Percentiles rank a stretch among this genome's conserved stretches.
These are phyloP conservation scores for Meloidogyne hapla DNA, from an alignment of 1,140 invertebrate species.

Conservation along the genomic window DNA sequence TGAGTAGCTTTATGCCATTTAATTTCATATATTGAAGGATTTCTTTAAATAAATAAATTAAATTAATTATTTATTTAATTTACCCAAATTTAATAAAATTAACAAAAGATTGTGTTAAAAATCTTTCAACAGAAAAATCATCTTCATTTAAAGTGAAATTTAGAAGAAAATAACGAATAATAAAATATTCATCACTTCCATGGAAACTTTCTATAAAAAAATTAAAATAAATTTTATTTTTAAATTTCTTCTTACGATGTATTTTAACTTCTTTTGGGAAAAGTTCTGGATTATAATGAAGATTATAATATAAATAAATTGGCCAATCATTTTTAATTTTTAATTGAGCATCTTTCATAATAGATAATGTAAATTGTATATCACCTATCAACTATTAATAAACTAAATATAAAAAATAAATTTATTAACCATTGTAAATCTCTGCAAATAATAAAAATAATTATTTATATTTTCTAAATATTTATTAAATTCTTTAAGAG, in stretches of 20 bases:
- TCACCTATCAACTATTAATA: constrained; percentile 21
- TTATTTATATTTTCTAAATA: neutral
- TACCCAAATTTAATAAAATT: constrained; percentile 33
- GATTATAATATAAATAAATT: constrained; percentile 23
- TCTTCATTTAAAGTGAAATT: constrained; percentile 26
- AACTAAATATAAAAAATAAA: too few species aligned
- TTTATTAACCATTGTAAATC: constrained; percentile 22
- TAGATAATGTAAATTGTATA: constrained; percentile 18
- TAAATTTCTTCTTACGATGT: constrained; percentile 9
- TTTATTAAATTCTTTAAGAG: constrained; percentile 6
- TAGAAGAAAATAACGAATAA: neutral
- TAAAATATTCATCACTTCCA: constrained; percentile 9
- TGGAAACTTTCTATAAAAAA: constrained; percentile 29
- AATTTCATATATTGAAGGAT: neutral
- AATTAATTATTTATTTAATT: neutral
- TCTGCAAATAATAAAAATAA: constrained; percentile 23
- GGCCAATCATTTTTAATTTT: constrained; percentile 25
- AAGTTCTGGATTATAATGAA: neutral
- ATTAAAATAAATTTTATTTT: neutral
- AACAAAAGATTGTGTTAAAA: constrained; percentile 9
- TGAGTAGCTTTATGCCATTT: neutral
- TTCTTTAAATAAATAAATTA: constrained; percentile 9
- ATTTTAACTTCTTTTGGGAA: constrained; percentile 23
- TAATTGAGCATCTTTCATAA: constrained; percentile 8
- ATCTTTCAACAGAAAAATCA: neutral